These are phyloP conservation scores for Hypothenemus hampei DNA, from an alignment of 1,140 invertebrate genomes.

Conservation along the genomic window DNA sequence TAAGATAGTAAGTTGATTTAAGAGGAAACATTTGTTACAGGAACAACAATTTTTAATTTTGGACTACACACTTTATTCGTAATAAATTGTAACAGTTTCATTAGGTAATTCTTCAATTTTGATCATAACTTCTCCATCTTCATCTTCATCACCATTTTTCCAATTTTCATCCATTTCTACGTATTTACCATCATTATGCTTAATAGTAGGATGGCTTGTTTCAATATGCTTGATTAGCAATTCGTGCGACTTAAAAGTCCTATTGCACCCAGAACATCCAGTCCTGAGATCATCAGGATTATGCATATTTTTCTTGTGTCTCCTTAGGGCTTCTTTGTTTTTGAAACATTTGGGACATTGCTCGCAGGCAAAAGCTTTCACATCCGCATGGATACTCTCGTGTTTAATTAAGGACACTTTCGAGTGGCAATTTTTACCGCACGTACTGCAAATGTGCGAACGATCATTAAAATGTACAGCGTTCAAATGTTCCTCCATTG, in stretches of 20 bases:
- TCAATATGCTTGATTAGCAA: not conserved
- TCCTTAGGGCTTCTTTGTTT: slow-evolving; percentile 11
- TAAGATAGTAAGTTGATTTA: no score
- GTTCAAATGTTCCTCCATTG: slow-evolving; percentile 13
- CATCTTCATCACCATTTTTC: no score
- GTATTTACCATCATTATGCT: no score
- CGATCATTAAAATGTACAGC: slow-evolving; percentile 5
- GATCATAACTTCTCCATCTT: no score
- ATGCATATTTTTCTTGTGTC: slow-evolving; percentile 20
- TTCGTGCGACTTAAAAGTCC: not conserved
- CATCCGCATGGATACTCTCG: not conserved
- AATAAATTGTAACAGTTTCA: no score
- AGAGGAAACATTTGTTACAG: no score
- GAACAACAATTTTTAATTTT: no score
- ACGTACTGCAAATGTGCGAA: slow-evolving; percentile 1
- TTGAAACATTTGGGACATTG: slow-evolving; percentile 59
- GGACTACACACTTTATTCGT: no score
- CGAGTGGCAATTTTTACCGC: slow-evolving; percentile 11
- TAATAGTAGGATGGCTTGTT: no score
- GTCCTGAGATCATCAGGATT: not conserved
- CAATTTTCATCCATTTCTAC: no score
- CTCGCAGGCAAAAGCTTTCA: slow-evolving; percentile 49
- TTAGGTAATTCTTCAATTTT: no score
- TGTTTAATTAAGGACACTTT: slow-evolving; percentile 8
- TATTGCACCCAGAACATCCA: not conserved